Conservation (phyloP, 1,140 invertebrate genomes). For the Drosophila lacertosa region DNA sequence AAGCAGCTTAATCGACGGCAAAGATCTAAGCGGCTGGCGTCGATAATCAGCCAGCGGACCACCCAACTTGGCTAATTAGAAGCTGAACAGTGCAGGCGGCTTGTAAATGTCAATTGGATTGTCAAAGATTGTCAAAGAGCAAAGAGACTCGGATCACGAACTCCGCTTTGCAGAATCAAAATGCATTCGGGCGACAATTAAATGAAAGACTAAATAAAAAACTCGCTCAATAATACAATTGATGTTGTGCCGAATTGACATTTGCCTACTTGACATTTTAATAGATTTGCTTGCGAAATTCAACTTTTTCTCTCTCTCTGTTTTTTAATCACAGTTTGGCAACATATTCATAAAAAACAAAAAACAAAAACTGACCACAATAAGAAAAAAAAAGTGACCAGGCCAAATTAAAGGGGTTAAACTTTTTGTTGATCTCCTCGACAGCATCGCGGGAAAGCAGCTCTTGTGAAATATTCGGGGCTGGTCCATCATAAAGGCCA, state of each 20-base stretch:
- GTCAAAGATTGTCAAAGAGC: slow-evolving; percentile 53
- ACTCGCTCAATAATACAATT: slow-evolving; percentile 66
- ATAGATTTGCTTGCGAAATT: slow-evolving; percentile 64
- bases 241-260: slow-evolving; percentile 62
- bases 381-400: slow-evolving; percentile 42
- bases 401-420: slow-evolving; percentile 44
- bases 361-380: slow-evolving; percentile 19
- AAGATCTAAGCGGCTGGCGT: slow-evolving; percentile 74
- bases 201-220: slow-evolving; percentile 52
- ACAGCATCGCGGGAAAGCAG: slow-evolving; percentile 17
- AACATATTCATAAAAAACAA: slow-evolving; percentile 37
- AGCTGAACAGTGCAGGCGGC: slow-evolving; percentile 73
- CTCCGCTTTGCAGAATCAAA: slow-evolving; percentile 72
- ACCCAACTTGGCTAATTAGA: slow-evolving; percentile 74
- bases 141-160: slow-evolving; percentile 74
- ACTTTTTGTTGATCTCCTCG: slow-evolving; percentile 50
- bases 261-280: slow-evolving; percentile 74
- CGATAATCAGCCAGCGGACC: slow-evolving; percentile 70
- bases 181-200: slow-evolving; percentile 67
- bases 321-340: slow-evolving; percentile 26
- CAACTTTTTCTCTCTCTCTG: slow-evolving; percentile 5
- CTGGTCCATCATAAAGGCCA: neutral
- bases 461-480: slow-evolving; percentile 15
- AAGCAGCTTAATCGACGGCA: slow-evolving; percentile 80
- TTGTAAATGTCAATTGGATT: slow-evolving; percentile 75